Evolutionary conservation across 2,113 vertebrate genomes (phyloP), one percentile per base, ranked within the genome.

Genomic region (Chlorodrepanis virens): DNA sequence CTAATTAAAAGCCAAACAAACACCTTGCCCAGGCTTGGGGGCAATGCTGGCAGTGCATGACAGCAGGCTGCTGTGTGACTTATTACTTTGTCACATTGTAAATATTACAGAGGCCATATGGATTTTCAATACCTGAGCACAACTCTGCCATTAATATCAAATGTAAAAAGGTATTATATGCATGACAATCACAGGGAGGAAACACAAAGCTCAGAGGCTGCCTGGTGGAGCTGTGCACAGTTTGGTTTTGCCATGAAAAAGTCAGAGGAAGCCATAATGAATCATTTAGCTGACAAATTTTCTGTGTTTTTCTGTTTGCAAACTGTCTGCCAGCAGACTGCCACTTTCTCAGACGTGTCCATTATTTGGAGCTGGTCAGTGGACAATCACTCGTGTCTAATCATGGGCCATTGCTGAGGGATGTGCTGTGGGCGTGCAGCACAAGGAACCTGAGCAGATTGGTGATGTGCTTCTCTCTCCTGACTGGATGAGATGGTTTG

Each of bases 111-210:
- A 78, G 86, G 80, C 95, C 95, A 78, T 96, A 90, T 94, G 89
- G 93, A 92, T 97, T 96, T 96, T 96, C 95, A 91, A 93, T 96
- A 93, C 95, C 88, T 95, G 81, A 94, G 93, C 90, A 91, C 86
- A 81, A 53, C 2, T 31, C 87, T 94, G 96, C 87, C 95, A 94
- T 95, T 96, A 97, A 97, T 96, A 97, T 65, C 68, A 91, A 96
- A 93, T 92, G 71, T 75, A 97, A 91, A 90, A 94, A 96, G 93
- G 93, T 90, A 90, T 91, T 79, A 81, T 74, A 95, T 92, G 91
- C 83, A 90, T 95, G 97, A 82, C 89, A 93, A 94, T 96, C 92
- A 84, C 61, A n/a, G 83, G 65, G 64, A 89, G 83, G 74, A 95
- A 92, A 74, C 76, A 81, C 83, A 83, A 59, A 88, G 68, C 89